phyloP scores from a whole-genome alignment of 1,140 invertebrate species.

The Phortica variegata region DNA sequence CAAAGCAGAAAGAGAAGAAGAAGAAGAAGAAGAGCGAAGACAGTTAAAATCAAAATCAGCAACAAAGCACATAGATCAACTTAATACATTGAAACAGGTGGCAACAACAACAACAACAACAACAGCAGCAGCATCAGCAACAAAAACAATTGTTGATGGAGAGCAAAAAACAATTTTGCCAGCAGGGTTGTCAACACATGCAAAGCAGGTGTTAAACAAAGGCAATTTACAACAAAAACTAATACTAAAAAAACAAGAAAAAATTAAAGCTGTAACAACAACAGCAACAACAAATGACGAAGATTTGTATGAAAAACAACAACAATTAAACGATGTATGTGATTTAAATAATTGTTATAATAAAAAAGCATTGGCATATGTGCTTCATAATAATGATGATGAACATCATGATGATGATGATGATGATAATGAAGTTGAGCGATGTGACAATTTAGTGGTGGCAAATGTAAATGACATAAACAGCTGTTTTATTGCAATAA shows the following conservation, averaged over 20 bases:
- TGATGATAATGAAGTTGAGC: too few relatives aligned
- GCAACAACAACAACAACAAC: not conserved
- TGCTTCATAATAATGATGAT: too few relatives aligned
- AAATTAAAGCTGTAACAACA: not conserved
- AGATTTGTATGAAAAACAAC: too few relatives aligned
- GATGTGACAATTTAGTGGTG: too few relatives aligned
- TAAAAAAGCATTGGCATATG: too few relatives aligned
- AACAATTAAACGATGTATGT: too few relatives aligned
- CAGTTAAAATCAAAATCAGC: not conserved
- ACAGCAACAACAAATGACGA: conserved; percentile 5
- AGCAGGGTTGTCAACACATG: conserved; percentile 21
- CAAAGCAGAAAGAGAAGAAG: too few relatives aligned
- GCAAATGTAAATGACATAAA: too few relatives aligned
- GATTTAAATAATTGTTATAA: too few relatives aligned
- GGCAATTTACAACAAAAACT: not conserved
- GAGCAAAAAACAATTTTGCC: conserved; percentile 40
- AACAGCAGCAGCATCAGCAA: conserved; percentile 6
- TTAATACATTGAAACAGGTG: not conserved
- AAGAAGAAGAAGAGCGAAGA: too few relatives aligned
- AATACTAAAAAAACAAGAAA: not conserved
- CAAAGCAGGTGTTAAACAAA: conserved; percentile 3
- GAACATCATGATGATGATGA: too few relatives aligned
- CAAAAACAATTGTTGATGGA: conserved; percentile 16
- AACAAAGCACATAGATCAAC: conserved; percentile 12
- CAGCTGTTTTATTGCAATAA: too few relatives aligned